Base-by-base conservation (phyloP, 2,888 invertebrate species). In the Agonopterix alstromeriana region DNA sequence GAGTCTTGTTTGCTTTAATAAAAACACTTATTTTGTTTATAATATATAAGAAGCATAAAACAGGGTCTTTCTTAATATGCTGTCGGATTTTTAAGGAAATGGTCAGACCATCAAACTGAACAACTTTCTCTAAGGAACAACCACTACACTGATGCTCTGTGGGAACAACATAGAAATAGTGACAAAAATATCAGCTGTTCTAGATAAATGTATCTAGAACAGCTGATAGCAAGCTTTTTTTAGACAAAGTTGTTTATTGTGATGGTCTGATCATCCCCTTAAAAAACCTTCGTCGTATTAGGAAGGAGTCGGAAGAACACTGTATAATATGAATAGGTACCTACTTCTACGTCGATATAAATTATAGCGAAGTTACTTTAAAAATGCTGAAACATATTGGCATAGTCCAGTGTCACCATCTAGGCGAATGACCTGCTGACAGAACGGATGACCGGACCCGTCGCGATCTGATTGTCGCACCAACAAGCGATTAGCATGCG, bases 401-500 rank as follows among this genome's bases (percentile, higher is more conserved):
- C 50, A 48, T 43, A 45, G 61, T 61, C 57, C 56, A 68, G 61
- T 71, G 71, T 75, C 72, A 72, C 61, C 65, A 62, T 55, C 52
- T 56, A 61, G 67, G 83, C 83, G 83, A 79, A 74, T 63, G 84
- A 77, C 84, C 85, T 76, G 62, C 60, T 58, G 70, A 65, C 65
- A 67, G 71, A 69, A 74, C 75, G 79, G 80, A 77, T 81, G 84
- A 81, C 83, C 79, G 83, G 73, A 67, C 70, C 63, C 73, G 83
- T 83, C 79, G 80, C 85, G 86, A 82, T 81, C 87, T 83, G 86
- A 86, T 88, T 84, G 82, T 75, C 72, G 76, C 70, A 64, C 73
- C 82, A 82, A 82, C 83, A 82, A 78, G 72, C 75, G 79, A 82
- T 86, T 83, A 84, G 84, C 86, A 83, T 86, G 82, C 78, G 79